Evolutionary conservation across 2,113 vertebrate genomes (phyloP).

Genomic region (Donacobius atricapilla): DNA sequence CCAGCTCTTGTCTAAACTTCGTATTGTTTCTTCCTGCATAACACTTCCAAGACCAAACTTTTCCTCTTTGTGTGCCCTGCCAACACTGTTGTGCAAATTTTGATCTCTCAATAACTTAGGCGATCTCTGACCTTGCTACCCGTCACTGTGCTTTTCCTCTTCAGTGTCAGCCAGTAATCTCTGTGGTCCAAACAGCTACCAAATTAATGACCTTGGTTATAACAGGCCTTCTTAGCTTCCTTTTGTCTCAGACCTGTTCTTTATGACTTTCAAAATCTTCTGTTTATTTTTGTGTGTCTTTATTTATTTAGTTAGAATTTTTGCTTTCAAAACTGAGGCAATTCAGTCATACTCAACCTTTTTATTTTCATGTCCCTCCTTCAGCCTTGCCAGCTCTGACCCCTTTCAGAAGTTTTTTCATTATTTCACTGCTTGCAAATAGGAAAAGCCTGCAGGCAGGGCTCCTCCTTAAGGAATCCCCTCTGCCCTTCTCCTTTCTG

Average conservation of each 20-base stretch:
- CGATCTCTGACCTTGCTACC: not conserved
- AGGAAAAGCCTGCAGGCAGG: not conserved
- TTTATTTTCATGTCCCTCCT: not conserved
- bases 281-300: not conserved
- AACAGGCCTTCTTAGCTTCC: not conserved
- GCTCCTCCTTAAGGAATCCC: not conserved
- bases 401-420: not conserved
- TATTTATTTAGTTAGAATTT: not conserved
- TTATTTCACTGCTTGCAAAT: not conserved
- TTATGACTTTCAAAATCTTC: not conserved
- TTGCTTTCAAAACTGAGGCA: not conserved
- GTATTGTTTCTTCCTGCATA: constrained; percentile 26
- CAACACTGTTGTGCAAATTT: not conserved
- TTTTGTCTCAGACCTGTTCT: not conserved
- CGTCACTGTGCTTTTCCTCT: not conserved
- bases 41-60: not conserved
- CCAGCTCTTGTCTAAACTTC: constrained; percentile 7
- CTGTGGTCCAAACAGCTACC: not conserved
- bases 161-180: not conserved
- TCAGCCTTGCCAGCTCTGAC: not conserved
- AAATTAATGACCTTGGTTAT: not conserved
- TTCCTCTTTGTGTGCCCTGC: not conserved
- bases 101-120: not conserved
- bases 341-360: not conserved
- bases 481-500: not conserved